Evolutionary conservation across 2,888 invertebrate genomes (phyloP).

Genomic region (Drosophila basisetae): DNA sequence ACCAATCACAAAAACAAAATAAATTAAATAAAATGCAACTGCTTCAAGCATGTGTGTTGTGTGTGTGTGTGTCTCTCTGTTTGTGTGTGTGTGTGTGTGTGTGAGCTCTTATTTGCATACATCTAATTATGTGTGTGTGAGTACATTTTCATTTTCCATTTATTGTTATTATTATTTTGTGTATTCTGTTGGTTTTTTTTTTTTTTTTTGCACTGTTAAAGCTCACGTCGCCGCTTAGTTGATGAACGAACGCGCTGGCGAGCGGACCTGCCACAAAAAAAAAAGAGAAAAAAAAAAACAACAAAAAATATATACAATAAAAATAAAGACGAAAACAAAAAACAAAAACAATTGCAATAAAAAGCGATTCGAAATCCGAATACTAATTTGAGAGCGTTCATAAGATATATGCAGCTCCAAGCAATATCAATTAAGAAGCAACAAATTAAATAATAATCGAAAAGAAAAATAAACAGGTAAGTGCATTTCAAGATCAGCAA

Average conservation of each 20-base stretch:
- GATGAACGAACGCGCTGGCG: conserved; percentile 55
- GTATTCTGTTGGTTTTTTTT: conserved; percentile 8
- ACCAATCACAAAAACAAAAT: neutral
- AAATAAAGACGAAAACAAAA: neutral
- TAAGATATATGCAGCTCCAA: neutral
- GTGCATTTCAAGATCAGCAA: neutral
- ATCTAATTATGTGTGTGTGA: conserved; percentile 14
- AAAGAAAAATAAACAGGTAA: conserved; percentile 1
- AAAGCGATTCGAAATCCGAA: neutral
- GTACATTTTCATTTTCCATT: conserved; percentile 45
- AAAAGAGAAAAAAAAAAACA: neutral
- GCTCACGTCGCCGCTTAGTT: conserved; percentile 64
- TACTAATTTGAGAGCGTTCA: neutral
- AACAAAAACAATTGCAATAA: conserved; percentile 2
- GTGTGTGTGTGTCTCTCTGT: conserved; percentile 1
- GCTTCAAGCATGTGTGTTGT: neutral
- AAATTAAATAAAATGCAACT: neutral
- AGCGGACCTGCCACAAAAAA: conserved; percentile 57
- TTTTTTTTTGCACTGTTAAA: conserved; percentile 38
- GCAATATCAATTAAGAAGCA: neutral
- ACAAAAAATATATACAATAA: neutral
- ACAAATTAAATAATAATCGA: neutral
- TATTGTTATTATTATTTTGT: conserved; percentile 31
- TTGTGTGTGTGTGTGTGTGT: neutral
- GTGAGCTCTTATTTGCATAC: conserved; percentile 7